Conservation (phyloP, 2,888 invertebrate species). For the Lasioglossum vierecki region DNA sequence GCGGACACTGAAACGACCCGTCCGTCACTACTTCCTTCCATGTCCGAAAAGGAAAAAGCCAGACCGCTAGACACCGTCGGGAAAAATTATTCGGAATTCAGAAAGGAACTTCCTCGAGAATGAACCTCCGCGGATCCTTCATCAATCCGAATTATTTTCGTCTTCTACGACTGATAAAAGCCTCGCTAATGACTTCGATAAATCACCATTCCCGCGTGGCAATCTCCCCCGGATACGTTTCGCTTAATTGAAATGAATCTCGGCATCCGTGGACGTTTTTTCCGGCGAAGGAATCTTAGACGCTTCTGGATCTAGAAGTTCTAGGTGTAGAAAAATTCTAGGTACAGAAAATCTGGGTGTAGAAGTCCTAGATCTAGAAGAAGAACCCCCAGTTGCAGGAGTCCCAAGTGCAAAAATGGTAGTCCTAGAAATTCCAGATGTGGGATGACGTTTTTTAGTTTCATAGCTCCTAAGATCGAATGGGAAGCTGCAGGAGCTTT, state of each 20-base stretch:
- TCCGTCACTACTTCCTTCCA: neutral
- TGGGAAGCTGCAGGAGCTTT: no score
- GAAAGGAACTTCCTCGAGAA: neutral
- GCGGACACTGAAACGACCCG: neutral
- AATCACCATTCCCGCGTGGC: neutral
- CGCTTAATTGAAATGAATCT: slow-evolving; percentile 1
- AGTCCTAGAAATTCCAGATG: neutral
- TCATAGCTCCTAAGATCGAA: neutral
- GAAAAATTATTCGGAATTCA: neutral
- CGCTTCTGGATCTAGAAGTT: no score
- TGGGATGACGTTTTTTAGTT: no score
- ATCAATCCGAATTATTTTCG: neutral
- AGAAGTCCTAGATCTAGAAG: neutral
- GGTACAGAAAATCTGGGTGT: no score
- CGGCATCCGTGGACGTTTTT: neutral
- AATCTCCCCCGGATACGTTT: neutral
- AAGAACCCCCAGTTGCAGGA: neutral
- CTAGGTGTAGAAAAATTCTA: no score
- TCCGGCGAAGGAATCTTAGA: neutral
- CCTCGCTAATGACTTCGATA: neutral
- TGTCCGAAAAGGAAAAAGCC: neutral
- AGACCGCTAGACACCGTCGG: neutral
- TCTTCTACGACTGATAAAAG: neutral
- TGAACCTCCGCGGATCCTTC: neutral
- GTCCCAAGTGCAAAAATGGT: neutral